Base-by-base conservation (phyloP, 2,797 vertebrate genomes). In the Aeoliscus strigatus region DNA sequence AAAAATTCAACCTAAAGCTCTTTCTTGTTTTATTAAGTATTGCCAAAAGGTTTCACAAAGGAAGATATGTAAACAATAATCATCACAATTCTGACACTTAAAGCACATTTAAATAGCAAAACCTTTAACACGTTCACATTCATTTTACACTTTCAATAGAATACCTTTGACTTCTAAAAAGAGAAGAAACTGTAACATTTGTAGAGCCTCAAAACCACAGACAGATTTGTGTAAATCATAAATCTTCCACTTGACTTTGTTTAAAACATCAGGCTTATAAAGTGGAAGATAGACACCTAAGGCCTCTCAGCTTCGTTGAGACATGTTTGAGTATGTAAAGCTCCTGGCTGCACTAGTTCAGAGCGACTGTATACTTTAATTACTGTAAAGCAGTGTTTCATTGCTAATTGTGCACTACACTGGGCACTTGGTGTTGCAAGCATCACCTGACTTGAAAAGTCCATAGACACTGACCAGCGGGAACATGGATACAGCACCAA, bases 401-500 rank as follows among this genome's bases (percentile, higher is more conserved):
- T n/a, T 50, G 26, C 31, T 30, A 7, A 43, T 7, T 15, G 9
- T 8, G 13, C 5, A 42, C 49, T 73, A 87, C 26, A 53, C 16
- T 2, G 74, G 74, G 51, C 90, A 93, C 38, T 66, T 83, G 1
- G 87, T 87, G 73, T 86, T 87, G 59, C 91, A 93, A 10, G 87
- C 59, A 47, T 92, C 84, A 0, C 90, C 90, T 3, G 89, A 83
- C 41, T 45, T 78, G 45, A 92, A 93, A 17, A 91, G 60, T 46
- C 58, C 28, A 48, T 89, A 89, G 4, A 90, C 49, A 34, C 85
- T 90, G 38, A 91, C 87, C 44, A 89, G 29, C 0, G 91, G 91
- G 39, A 92, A 91, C 86, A 92, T 89, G 12, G 83, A 75, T 1
- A 91, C 8, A 1, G 90, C 90, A 0, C 91, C 91, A 5, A 91